Conservation (phyloP, 1,140 invertebrate species). For the Melitaea cinxia region DNA sequence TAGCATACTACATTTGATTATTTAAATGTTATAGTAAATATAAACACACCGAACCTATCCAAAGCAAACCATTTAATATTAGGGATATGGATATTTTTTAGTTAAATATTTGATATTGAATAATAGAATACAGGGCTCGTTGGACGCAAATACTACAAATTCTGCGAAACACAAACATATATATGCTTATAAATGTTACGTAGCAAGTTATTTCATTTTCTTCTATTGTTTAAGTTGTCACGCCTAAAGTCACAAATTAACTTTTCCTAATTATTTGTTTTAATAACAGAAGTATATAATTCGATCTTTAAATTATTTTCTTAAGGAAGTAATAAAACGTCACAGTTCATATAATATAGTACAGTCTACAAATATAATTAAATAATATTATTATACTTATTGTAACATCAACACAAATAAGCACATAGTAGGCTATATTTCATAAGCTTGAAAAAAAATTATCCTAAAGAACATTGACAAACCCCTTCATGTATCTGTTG, state of each 20-base stretch:
- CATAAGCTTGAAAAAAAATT: not conserved
- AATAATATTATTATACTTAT: too few relatives aligned
- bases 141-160: constrained; percentile 6
- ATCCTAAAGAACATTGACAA: not conserved
- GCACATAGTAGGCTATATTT: too few relatives aligned
- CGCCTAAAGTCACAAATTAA: not conserved
- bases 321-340: too few relatives aligned
- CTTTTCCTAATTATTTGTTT: not conserved
- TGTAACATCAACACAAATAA: too few relatives aligned
- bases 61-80: too few relatives aligned
- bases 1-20: too few relatives aligned
- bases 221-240: constrained; percentile 20
- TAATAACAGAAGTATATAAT: too few relatives aligned
- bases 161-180: constrained; percentile 12
- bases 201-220: constrained; percentile 16
- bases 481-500: constrained; percentile 1
- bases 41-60: too few relatives aligned
- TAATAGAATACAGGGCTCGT: not conserved
- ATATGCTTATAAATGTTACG: constrained; percentile 4
- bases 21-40: too few relatives aligned
- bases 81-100: not conserved
- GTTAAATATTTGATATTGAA: not conserved
- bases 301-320: too few relatives aligned
- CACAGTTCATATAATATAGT: too few relatives aligned
- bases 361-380: too few relatives aligned